Evolutionary conservation across 2,113 vertebrate genomes (phyloP), one percentile per base, ranked within the genome.

Genomic region (Pionites leucogaster): DNA sequence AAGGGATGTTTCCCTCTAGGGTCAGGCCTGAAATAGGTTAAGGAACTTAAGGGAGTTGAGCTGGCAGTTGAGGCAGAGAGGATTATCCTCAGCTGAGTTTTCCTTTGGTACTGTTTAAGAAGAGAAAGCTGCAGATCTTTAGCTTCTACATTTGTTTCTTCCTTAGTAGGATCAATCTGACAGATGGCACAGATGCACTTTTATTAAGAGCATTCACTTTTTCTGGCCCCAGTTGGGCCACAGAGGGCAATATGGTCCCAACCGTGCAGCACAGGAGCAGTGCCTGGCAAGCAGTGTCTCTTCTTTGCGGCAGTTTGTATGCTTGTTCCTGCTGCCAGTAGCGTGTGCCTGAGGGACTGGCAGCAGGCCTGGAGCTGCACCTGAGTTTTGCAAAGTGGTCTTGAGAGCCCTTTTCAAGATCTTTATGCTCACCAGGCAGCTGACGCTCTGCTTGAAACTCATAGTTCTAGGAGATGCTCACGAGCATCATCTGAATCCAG

Each of bases 361-460:
- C 13, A 1, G 39, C 1, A 1, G 46, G 37, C 35, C 1, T 1
- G 23, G 35, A 81, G 35, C 80, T 75, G 33, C 2, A 10, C 68
- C 63, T 27, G 28, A 27, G 27, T 9, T 3, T 0, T 6, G 10
- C 5, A 9, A 33, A 35, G 25, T 14, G 57, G 33, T 5, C 11
- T 89, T 35, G 16, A 50, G 52, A 4, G 42, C 20, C 8, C 31
- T 83, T 62, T 25, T 17, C 29, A 28, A 68, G 52, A 62, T 71
- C 20, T 65, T 35, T 42, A 67, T 11, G 0, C 44, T 76, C 65
- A 75, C 17, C 8, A 5, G 33, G 68, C 63, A 86, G 77, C 44
- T 76, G 53, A 49, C 29, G 9, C 24, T 52, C 53, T 22, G n/a
- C 5, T 1, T 2, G 33, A 55, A 80, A 69, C 55, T 59, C 33